Evolutionary conservation across 2,797 vertebrate species (phyloP).

Genomic region (Hypotaenidia okinawae): DNA sequence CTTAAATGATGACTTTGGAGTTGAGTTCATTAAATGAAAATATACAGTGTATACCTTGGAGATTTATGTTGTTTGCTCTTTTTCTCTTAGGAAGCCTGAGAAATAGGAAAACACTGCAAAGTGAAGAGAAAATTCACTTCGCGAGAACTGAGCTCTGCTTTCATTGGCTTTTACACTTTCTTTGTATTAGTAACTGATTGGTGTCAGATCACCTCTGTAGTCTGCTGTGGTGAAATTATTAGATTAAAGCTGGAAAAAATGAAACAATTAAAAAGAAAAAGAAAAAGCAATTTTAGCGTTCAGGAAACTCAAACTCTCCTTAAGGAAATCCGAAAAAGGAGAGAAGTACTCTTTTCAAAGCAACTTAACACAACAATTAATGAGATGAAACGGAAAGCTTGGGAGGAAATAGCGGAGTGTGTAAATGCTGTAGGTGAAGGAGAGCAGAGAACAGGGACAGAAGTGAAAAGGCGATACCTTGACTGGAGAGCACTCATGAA

Average conservation of each 20-base stretch:
- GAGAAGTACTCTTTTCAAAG: constrained; percentile 91
- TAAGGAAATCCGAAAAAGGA: constrained; percentile 91
- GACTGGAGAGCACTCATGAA: constrained; percentile 93
- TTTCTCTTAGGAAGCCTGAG: constrained; percentile 64
- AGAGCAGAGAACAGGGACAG: constrained; percentile 89
- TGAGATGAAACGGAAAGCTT: constrained; percentile 93
- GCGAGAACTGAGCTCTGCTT: constrained; percentile 70
- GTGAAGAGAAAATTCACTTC: constrained; percentile 53
- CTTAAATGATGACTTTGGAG: not conserved
- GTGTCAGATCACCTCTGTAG: constrained; percentile 17
- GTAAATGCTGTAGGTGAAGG: constrained; percentile 93
- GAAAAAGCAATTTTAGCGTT: constrained; percentile 96
- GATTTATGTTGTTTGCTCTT: constrained; percentile 60
- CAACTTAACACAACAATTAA: constrained; percentile 95
- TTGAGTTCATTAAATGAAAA: constrained; percentile 9
- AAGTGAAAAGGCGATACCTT: constrained; percentile 91
- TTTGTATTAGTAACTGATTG: constrained; percentile 1
- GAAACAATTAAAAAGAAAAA: constrained; percentile 93
- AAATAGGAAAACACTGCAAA: constrained; percentile 56
- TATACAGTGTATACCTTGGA: not conserved
- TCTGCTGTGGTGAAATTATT: constrained; percentile 45
- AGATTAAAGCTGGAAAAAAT: constrained; percentile 78
- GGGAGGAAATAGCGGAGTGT: constrained; percentile 93
- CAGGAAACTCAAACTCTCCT: constrained; percentile 94
- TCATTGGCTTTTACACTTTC: constrained; percentile 17